Percentiles rank a stretch among this genome's conserved stretches.
These are phyloP conservation scores for Eumeta japonica DNA, from an alignment of 1,140 invertebrate species.

Conservation along the genomic window DNA sequence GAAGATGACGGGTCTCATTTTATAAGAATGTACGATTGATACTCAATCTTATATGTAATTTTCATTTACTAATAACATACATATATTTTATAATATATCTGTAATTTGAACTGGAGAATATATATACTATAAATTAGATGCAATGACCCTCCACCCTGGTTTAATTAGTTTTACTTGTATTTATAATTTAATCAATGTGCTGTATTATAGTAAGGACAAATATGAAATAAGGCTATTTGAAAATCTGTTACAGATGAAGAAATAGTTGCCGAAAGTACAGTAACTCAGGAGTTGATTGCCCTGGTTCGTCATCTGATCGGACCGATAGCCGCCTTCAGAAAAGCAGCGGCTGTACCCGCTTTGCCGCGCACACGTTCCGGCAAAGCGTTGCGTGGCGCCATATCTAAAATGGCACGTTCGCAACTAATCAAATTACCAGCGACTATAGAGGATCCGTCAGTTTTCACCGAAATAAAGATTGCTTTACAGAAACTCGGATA, in stretches of 20 bases:
- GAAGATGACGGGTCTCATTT: too few species aligned
- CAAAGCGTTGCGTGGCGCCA: conserved; percentile 85
- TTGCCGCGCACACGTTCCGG: conserved; percentile 78
- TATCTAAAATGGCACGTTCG: conserved; percentile 78
- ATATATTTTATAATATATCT: too few species aligned
- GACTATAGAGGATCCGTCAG: conserved; percentile 84
- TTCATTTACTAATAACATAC: too few species aligned
- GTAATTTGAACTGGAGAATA: too few species aligned
- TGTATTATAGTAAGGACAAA: too few species aligned
- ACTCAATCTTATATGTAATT: too few species aligned
- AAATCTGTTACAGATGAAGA: conserved; percentile 52
- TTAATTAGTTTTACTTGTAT: too few species aligned
- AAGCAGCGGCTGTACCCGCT: conserved; percentile 72
- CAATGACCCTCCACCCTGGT: too few species aligned
- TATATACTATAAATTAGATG: too few species aligned
- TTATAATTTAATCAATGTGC: too few species aligned
- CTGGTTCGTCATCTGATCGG: conserved; percentile 80
- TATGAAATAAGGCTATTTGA: too few species aligned
- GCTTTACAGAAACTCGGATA: conserved; percentile 75
- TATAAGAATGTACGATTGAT: too few species aligned
- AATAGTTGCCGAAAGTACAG: conserved; percentile 37
- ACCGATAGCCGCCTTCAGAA: conserved; percentile 83
- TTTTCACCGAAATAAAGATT: conserved; percentile 74
- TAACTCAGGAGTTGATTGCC: conserved; percentile 64
- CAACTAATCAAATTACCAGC: conserved; percentile 76